These are phyloP conservation scores for Ophion obscuratus DNA, from an alignment of 2,888 invertebrate species.

Conservation along the genomic window DNA sequence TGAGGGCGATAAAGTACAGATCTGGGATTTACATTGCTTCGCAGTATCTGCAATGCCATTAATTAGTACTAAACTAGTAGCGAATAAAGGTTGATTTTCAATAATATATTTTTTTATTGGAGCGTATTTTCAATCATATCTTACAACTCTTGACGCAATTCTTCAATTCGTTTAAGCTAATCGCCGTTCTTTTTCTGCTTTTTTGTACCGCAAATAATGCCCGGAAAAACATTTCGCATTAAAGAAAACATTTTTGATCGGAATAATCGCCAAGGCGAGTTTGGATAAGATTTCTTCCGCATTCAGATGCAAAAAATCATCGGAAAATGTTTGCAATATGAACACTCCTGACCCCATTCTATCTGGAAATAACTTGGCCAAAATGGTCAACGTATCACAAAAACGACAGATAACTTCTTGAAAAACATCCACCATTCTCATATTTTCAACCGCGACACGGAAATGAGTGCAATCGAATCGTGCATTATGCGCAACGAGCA, in stretches of 20 bases:
- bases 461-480: slow-evolving; percentile 5
- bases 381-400: background rate
- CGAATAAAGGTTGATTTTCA: background rate
- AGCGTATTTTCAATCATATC: background rate
- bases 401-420: background rate
- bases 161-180: background rate
- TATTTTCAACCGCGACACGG: background rate
- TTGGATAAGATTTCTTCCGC: background rate
- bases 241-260: too few relatives aligned
- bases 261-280: too few relatives aligned
- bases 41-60: background rate
- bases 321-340: too few relatives aligned
- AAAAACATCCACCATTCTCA: background rate
- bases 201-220: too few relatives aligned
- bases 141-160: slow-evolving; percentile 11
- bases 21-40: background rate
- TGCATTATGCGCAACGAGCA: slow-evolving; percentile 3
- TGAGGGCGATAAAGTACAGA: too few relatives aligned
- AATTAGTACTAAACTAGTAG: background rate
- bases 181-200: slow-evolving; percentile 1
- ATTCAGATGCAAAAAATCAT: background rate
- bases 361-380: background rate
- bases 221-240: too few relatives aligned
- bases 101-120: background rate
- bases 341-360: too few relatives aligned